Evolutionary conservation across 35 echinoderm and acorn worm genomes (phyloP).

Genomic region (Apostichopus californicus): DNA sequence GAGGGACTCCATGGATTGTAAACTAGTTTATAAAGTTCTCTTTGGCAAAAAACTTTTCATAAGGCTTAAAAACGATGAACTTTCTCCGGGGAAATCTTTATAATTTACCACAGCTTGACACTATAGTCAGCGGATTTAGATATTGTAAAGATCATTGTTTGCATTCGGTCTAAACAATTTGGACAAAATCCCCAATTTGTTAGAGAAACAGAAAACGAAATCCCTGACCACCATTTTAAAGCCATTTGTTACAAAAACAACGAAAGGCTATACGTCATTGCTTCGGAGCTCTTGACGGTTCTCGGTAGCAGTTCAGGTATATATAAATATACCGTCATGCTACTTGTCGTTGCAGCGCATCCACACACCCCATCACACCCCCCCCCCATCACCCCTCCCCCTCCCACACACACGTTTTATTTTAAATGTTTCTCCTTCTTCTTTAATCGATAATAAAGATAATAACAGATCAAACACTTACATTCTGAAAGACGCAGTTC

Average conservation of each 20-base stretch:
- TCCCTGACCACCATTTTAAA: neutral
- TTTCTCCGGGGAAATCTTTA: neutral
- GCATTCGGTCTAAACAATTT: neutral
- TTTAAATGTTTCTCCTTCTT: too few species aligned
- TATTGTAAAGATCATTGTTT: neutral
- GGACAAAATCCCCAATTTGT: conserved; percentile 10
- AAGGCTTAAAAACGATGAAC: neutral
- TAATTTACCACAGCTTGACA: neutral
- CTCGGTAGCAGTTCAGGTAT: too few species aligned
- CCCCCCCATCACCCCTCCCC: too few species aligned
- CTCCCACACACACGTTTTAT: too few species aligned
- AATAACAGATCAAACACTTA: too few species aligned
- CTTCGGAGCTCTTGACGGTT: too few species aligned
- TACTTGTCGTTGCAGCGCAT: too few species aligned
- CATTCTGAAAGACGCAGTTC: too few species aligned
- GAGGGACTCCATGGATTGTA: conserved; percentile 8
- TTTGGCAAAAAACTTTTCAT: neutral
- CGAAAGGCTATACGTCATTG: too few species aligned
- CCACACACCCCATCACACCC: too few species aligned
- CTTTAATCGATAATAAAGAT: too few species aligned
- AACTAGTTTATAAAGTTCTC: neutral
- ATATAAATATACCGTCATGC: too few species aligned
- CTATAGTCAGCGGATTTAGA: neutral
- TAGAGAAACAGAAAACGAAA: neutral
- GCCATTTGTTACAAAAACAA: neutral